phyloP scores from a whole-genome alignment of 1,140 invertebrate species.

The Episyrphus balteatus region DNA sequence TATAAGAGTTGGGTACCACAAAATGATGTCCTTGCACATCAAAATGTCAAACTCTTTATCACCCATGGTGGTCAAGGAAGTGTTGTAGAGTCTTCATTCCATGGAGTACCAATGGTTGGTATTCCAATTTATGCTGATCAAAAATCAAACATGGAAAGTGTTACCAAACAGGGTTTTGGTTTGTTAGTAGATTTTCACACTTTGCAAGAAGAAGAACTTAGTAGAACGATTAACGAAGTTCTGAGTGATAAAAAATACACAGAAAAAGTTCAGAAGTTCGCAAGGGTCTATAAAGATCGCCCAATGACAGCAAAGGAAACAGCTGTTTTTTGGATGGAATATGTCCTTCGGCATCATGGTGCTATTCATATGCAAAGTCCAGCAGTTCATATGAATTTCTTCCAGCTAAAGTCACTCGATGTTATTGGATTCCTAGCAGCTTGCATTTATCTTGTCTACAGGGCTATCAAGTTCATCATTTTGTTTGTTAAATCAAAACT shows the following conservation, averaged over 20 bases:
- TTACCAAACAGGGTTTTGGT: too few species aligned
- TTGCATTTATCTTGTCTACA: too few species aligned
- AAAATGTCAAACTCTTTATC: constrained; percentile 51
- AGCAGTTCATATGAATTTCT: constrained; percentile 3
- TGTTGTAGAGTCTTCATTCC: constrained; percentile 51
- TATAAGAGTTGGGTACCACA: constrained; percentile 53
- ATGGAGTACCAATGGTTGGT: constrained; percentile 53
- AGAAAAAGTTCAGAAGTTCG: too few species aligned
- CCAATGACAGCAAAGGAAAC: constrained; percentile 1
- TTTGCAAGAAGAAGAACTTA: too few species aligned
- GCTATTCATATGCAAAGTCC: constrained; percentile 22
- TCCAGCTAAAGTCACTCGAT: not conserved
- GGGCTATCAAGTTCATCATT: too few species aligned
- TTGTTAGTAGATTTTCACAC: too few species aligned
- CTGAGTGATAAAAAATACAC: too few species aligned
- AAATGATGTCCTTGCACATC: constrained; percentile 49
- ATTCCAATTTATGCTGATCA: constrained; percentile 53
- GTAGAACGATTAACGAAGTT: too few species aligned
- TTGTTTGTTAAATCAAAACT: too few species aligned
- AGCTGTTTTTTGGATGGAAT: constrained; percentile 3
- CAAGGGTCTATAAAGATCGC: not conserved
- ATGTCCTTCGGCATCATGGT: constrained; percentile 24
- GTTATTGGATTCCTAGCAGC: too few species aligned
- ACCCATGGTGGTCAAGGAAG: constrained; percentile 56
- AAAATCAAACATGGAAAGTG: constrained; percentile 31